Evolutionary conservation across 2,113 vertebrate genomes (phyloP), one percentile per base, ranked within the genome.

Genomic region (Zingel zingel): DNA sequence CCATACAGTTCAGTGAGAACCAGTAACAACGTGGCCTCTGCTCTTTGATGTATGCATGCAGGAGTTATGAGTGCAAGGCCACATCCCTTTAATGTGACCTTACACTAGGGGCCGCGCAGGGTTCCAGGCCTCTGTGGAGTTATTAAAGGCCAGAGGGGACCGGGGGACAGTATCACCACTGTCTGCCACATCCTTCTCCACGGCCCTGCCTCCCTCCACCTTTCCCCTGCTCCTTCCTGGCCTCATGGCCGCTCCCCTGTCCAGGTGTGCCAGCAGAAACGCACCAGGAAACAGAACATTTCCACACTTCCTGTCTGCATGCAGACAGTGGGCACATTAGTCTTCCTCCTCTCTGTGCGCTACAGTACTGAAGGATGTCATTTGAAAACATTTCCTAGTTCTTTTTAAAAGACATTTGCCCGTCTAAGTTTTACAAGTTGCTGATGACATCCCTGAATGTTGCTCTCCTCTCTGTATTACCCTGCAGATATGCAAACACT

Each of bases 241-340:
- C 67, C 76, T 82, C 92, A 85, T 36, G 81, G 84, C 83, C 70
- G 77, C 91, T 89, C 90, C 89, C 90, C 54, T 78, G 82, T 88
- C 85, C 94, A 94, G 94, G 94, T 94, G 94, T 88, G 85, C 65
- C 83, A 4, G 11, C 71, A 86, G 88, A 84, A 85, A 88, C 78
- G 80, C 75, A 77, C 16, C 90, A 93, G 94, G 92, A 94, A 94
- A 91, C 87, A 85, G 81, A 89, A 82, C 90, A 93, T 92, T 91
- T 91, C 75, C 91, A 92, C 59, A 2, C 47, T 93, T 94, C 94
- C 94, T 91, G 74, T 89, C 87, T 88, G 79, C 70, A 43, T 76
- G 58, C 27, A 12, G 80, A 89, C 81, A 77, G 66, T 86, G 82
- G 84, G 58, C 72, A 81, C 58, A 74, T 79, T 76, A 58, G 84